A percentile compares a stretch with the other conserved stretches of the same genome.
These are phyloP conservation scores for Drosophila ironensis DNA, from an alignment of 1,140 invertebrate species.

Conservation along the genomic window DNA sequence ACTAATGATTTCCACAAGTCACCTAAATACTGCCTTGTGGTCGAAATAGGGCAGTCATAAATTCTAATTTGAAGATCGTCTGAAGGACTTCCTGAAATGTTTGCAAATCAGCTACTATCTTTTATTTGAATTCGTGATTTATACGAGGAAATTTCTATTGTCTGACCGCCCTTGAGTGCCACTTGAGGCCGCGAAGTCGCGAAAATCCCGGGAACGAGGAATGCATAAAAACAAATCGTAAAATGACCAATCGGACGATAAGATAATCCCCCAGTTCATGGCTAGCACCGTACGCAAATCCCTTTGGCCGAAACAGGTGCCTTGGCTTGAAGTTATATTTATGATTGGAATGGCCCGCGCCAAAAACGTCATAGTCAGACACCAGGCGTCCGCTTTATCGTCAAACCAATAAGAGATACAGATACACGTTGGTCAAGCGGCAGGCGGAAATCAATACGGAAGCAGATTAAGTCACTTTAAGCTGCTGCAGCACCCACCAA, in stretches of 20 bases:
- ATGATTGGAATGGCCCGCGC: constrained; percentile 42
- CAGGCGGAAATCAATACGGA: constrained; percentile 36
- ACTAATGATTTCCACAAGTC: no score
- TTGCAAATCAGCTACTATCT: constrained; percentile 4
- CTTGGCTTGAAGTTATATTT: constrained; percentile 54
- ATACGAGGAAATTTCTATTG: constrained; percentile 19
- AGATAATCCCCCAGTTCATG: constrained; percentile 54
- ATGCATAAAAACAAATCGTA: constrained; percentile 54
- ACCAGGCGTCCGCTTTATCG: constrained; percentile 32
- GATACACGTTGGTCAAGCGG: neutral
- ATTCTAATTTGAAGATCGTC: neutral
- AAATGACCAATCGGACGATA: constrained; percentile 41
- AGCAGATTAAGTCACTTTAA: constrained; percentile 16
- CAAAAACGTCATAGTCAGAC: constrained; percentile 28
- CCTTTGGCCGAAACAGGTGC: constrained; percentile 28
- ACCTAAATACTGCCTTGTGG: no score
- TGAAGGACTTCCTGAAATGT: constrained; percentile 7
- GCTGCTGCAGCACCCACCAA: constrained; percentile 15
- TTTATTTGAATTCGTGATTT: constrained; percentile 12
- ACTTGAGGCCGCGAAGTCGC: constrained; percentile 33
- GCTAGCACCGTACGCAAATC: constrained; percentile 39
- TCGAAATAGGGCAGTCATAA: no score
- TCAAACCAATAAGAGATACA: neutral
- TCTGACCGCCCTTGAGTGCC: constrained; percentile 13
- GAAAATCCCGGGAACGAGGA: constrained; percentile 38